Base-by-base conservation (phyloP, 2,888 invertebrate genomes). In the Theretra japonica region DNA sequence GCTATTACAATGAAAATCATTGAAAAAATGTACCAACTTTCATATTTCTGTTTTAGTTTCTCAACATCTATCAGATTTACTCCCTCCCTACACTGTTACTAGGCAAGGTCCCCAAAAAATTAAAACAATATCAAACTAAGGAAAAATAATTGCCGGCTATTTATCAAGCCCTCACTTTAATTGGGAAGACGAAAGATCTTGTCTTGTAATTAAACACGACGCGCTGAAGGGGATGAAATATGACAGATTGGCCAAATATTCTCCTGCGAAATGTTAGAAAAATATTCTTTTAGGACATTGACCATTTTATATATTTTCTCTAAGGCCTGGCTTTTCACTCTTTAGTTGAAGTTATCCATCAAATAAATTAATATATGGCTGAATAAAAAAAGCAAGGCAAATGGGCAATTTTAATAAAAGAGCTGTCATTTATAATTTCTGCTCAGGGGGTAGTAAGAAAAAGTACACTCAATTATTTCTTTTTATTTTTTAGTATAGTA, bases 91-190 rank as follows among this genome's bases (percentile, higher is more conserved):
- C 17, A 6, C 19, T 41, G 41, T 15, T 41, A 3, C 41, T 53
- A 53, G 7, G n/a, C n/a, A 1, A 48, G 8, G 4, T 41, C n/a
- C 25, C 28, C 1, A 19, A 60, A 60, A 65, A 48, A 23, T 41
- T 21, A 33, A 59, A 60, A 33, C 30, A 30, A 25, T 60, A 41
- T 53, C 5, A 53, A 53, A 53, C 21, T 15, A 62, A 62, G 41
- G 11, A 23, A 23, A 48, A 65, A 23, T 1, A 65, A 65, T 48
- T 48, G 23, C 23, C 17, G 48, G 48, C 48, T 65, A 41, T 65
- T 65, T 65, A 65, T 65, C 65, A 65, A 65, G 65, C 48, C 65
- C 48, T 65, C 41, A 65, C 41, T 62, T 41, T 62, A 62, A 62
- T 62, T 62, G 62, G 62, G 21, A 62, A 62, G 48, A 48, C 19